Evolutionary conservation across 1,140 invertebrate species (phyloP).

Genomic region (Cylas formicarius): DNA sequence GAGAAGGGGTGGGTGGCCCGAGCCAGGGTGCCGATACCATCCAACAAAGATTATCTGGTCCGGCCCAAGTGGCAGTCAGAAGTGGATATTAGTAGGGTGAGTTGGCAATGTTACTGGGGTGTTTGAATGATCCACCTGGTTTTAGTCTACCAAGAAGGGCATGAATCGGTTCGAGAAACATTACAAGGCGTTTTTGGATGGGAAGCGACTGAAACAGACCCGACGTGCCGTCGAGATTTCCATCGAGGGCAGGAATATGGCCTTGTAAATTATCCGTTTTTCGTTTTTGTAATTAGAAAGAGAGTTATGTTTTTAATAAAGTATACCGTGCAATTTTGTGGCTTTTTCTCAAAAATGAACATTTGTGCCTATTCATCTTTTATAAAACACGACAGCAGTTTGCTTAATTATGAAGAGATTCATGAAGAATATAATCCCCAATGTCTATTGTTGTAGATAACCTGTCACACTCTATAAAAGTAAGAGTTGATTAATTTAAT

Average conservation of each 20-base stretch:
- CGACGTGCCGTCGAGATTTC: constrained; percentile 85
- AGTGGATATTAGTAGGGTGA: constrained; percentile 71
- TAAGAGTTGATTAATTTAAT: too few species aligned
- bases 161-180: constrained; percentile 85
- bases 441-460: too few species aligned
- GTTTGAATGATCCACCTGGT: constrained; percentile 23
- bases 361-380: too few species aligned
- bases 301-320: too few species aligned
- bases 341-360: too few species aligned
- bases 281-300: too few species aligned
- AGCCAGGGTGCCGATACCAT: constrained; percentile 90
- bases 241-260: constrained; percentile 93
- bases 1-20: constrained; percentile 92
- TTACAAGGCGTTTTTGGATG: constrained; percentile 81
- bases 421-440: too few species aligned
- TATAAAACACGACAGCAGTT: too few species aligned
- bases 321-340: too few species aligned
- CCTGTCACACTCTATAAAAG: too few species aligned
- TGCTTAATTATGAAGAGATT: too few species aligned
- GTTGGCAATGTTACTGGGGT: constrained; percentile 24
- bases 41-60: constrained; percentile 94
- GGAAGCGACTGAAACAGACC: constrained; percentile 69
- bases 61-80: constrained; percentile 88
- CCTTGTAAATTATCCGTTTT: constrained; percentile 52
- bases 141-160: constrained; percentile 70